Base-by-base conservation (phyloP, 1,140 invertebrate genomes). In the Condylostylus longicornis region DNA sequence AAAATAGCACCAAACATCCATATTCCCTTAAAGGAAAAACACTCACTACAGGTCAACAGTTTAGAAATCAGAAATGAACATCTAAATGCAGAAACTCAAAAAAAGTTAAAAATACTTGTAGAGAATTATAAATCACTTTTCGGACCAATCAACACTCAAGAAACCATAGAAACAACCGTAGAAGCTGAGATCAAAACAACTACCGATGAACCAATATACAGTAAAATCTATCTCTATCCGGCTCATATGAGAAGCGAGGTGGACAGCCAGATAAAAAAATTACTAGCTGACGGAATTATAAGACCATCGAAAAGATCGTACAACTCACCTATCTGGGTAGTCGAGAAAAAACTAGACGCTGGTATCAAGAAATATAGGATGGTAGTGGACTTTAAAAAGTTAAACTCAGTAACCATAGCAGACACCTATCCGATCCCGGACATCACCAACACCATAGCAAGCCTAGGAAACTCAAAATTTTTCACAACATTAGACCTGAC, bases 341-440 rank as follows among this genome's bases (percentile, higher is more conserved):
- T 35, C 8, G 17, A 13, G 21, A 31, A 38, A 22, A 23, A 38
- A 12, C 12, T 19, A 13, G 1, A 14, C 0, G 1, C 37, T 3
- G 46, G 45, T 19, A 45, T 53, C 41, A 38, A 33, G 29, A 54
- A 55, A 45, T 53, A 43, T 40, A 30, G 53, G 12, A 23, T 54
- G n/a, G 50, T 51, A 2, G 33, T 55, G 13, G 55, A 55, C 37
- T 59, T 45, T 38, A 35, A 49, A 20, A 48, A 44, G 39, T 18
- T 54, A 31, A 54, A 58, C 38, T 40, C 48, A 30, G 39, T 46
- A 40, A 54, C 53, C 4, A 41, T 51, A 12, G 37, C 48, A n/a
- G 65, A 69, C 38, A 31, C 38, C 9, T 68, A 54, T 48, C 69
- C 68, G 5, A 42, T 72, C 5, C 67, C 68, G 2, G 49, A 59